Evolutionary conservation across 1,140 invertebrate species (phyloP).

Genomic region (Anastatus disparis): DNA sequence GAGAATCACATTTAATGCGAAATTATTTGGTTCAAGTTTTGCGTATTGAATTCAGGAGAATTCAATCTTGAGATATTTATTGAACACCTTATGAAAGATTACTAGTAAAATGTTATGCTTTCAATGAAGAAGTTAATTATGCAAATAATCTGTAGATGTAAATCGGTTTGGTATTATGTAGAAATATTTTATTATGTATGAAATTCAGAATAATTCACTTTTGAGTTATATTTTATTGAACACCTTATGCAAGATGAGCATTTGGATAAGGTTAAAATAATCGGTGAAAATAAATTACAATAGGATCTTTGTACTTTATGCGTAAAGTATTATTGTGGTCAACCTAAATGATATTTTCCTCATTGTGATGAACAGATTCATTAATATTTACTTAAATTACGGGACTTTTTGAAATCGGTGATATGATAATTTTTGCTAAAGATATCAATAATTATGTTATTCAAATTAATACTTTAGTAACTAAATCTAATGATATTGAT

Average conservation of each 20-base stretch:
- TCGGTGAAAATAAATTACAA: neutral
- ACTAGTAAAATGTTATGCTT: conserved; percentile 45
- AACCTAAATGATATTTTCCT: neutral
- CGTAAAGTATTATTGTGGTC: conserved; percentile 44
- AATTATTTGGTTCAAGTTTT: conserved; percentile 63
- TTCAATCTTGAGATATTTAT: conserved; percentile 67
- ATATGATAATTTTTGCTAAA: conserved; percentile 13
- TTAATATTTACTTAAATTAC: conserved; percentile 39
- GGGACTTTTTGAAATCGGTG: conserved; percentile 43
- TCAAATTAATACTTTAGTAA: conserved; percentile 22
- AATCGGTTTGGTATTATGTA: no score
- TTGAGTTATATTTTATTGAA: conserved; percentile 45
- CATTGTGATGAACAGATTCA: conserved; percentile 42
- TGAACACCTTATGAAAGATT: no score
- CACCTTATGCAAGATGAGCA: conserved; percentile 42
- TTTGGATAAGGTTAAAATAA: neutral
- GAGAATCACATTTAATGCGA: conserved; percentile 46
- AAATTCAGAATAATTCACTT: conserved; percentile 35
- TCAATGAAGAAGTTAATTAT: neutral
- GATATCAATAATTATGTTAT: conserved; percentile 34
- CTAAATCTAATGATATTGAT: conserved; percentile 26
- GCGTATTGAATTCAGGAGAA: conserved; percentile 57
- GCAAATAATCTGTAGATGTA: no score
- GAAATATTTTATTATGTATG: conserved; percentile 46
- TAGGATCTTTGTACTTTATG: conserved; percentile 50